Conservation (phyloP, 2,888 invertebrate genomes). For the Tetranychus piercei region DNA sequence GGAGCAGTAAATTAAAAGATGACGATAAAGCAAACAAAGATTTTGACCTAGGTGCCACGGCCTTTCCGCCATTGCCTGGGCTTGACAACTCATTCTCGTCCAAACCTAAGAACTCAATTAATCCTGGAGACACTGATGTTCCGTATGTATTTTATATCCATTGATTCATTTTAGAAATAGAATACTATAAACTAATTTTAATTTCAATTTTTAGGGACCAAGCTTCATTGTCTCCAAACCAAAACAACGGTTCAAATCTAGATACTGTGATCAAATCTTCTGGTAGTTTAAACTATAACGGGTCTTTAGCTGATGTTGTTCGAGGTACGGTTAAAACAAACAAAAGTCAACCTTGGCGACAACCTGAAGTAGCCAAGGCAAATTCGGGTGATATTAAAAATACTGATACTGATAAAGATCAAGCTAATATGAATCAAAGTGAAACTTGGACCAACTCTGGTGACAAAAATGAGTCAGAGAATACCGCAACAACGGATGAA, state of each 20-base stretch:
- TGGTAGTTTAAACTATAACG: neutral
- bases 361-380: neutral
- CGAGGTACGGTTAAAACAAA: neutral
- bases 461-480: no score
- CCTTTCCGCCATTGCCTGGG: constrained; percentile 7
- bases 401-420: no score
- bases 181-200: no score
- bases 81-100: neutral
- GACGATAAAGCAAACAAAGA: neutral
- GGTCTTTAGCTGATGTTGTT: constrained; percentile 9
- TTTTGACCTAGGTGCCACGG: constrained; percentile 1
- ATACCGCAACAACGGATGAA: no score
- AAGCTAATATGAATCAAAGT: neutral
- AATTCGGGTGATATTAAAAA: constrained; percentile 1
- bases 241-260: neutral
- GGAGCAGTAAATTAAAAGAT: neutral
- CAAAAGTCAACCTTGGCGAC: neutral
- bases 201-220: no score
- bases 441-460: neutral
- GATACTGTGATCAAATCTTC: neutral
- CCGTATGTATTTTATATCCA: neutral
- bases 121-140: neutral
- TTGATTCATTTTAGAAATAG: neutral
- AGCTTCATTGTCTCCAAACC: no score
- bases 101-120: neutral